Evolutionary conservation across 2,888 invertebrate species (phyloP).

Genomic region (Acronicta aceris): DNA sequence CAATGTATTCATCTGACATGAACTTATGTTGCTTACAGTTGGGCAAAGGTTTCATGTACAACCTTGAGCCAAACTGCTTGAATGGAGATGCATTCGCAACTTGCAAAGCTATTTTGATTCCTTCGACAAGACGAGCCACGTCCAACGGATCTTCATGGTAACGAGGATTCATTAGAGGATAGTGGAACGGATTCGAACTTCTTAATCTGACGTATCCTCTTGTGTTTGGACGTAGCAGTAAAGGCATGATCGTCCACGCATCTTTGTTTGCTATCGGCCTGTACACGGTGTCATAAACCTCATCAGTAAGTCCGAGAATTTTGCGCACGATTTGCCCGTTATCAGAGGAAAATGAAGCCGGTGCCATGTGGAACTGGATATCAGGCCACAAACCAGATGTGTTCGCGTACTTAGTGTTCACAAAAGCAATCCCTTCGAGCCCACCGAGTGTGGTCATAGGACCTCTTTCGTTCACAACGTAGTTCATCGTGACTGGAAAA

Average conservation of each 20-base stretch:
- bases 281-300: constrained; percentile 94
- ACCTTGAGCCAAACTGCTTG: constrained; percentile 93
- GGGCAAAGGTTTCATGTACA: constrained; percentile 93
- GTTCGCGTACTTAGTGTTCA: constrained; percentile 95
- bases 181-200: constrained; percentile 95
- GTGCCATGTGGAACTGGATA: constrained; percentile 97
- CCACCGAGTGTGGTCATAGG: constrained; percentile 97
- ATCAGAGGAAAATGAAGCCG: constrained; percentile 95
- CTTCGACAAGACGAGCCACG: constrained; percentile 94
- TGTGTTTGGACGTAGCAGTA: constrained; percentile 94
- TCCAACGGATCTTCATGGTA: constrained; percentile 95
- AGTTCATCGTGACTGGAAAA: constrained; percentile 94
- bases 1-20: constrained; percentile 94
- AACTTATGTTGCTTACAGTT: constrained; percentile 93
- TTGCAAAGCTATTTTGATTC: constrained; percentile 92
- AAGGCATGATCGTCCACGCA: constrained; percentile 95
- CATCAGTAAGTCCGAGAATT: constrained; percentile 94
- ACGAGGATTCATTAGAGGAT: constrained; percentile 97
- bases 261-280: constrained; percentile 94
- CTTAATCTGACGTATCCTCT: constrained; percentile 93
- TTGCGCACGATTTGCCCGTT: constrained; percentile 93
- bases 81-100: constrained; percentile 94
- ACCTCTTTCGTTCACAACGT: constrained; percentile 93
- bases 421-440: constrained; percentile 96
- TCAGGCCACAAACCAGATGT: constrained; percentile 94